Conservation (phyloP, 2,113 vertebrate genomes). For the Seriola quinqueradiata region DNA sequence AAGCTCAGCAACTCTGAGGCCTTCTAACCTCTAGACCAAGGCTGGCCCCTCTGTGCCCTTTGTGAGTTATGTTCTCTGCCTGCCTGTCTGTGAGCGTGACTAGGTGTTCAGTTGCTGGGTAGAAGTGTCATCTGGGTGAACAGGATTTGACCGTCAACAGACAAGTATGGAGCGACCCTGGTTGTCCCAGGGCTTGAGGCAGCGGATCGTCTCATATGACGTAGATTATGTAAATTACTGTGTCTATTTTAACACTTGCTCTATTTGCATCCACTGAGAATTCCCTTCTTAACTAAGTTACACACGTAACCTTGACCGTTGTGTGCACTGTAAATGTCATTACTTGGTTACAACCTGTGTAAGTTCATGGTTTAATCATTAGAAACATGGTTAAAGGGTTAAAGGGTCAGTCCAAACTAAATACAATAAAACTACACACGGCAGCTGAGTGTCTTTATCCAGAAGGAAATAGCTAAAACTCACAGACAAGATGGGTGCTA, state of each 20-base stretch:
- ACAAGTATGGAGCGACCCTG: constrained; percentile 30
- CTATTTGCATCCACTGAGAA: constrained; percentile 18
- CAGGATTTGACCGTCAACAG: constrained; percentile 14
- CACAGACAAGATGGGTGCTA: background rate
- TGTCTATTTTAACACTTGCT: constrained; percentile 12
- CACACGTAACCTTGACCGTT: background rate
- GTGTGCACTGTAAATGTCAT: constrained; percentile 36
- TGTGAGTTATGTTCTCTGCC: constrained; percentile 54
- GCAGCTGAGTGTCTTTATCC: background rate
- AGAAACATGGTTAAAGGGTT: constrained; percentile 5
- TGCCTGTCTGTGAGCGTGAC: constrained; percentile 46
- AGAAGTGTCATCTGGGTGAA: constrained; percentile 34
- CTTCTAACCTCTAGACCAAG: constrained; percentile 68
- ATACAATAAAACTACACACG: constrained; percentile 10
- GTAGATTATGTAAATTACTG: constrained; percentile 18
- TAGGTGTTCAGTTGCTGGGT: constrained; percentile 53
- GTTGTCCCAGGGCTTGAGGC: background rate
- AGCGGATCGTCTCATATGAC: constrained; percentile 12
- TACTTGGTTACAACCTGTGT: background rate
- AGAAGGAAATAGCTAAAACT: background rate
- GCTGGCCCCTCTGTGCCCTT: constrained; percentile 55
- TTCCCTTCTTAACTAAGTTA: constrained; percentile 26
- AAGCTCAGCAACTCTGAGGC: constrained; percentile 69
- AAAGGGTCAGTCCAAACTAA: background rate
- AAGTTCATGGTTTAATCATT: constrained; percentile 13